Conservation (phyloP, 1,140 invertebrate species). For the Danaus melanippus region DNA sequence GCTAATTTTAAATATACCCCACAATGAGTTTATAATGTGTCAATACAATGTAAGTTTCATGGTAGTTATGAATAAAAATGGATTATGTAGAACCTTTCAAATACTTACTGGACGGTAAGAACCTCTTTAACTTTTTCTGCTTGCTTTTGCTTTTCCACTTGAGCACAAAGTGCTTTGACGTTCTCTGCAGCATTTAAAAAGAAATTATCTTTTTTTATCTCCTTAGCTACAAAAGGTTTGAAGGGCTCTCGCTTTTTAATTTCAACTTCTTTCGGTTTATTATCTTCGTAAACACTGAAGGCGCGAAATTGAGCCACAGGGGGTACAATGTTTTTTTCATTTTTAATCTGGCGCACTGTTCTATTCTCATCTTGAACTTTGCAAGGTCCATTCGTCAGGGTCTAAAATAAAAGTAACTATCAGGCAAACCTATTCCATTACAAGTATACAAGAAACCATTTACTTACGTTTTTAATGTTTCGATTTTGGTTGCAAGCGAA, state of each 20-base stretch:
- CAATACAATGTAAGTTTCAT: no score
- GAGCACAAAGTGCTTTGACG: slow-evolving; percentile 44
- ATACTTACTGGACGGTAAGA: slow-evolving; percentile 29
- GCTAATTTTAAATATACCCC: no score
- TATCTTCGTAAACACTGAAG: slow-evolving; percentile 82
- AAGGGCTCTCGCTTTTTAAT: slow-evolving; percentile 65
- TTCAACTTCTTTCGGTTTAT: slow-evolving; percentile 70
- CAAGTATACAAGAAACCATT: slow-evolving; percentile 10
- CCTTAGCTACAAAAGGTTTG: slow-evolving; percentile 51
- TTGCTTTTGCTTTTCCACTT: slow-evolving; percentile 56
- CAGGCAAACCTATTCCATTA: slow-evolving; percentile 2
- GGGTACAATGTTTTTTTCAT: slow-evolving; percentile 66
- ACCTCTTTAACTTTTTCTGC: slow-evolving; percentile 40
- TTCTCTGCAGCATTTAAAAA: slow-evolving; percentile 54
- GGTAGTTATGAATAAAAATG: slow-evolving; percentile 2
- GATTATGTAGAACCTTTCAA: neutral
- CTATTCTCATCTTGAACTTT: slow-evolving; percentile 67
- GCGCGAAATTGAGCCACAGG: slow-evolving; percentile 79
- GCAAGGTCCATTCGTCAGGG: slow-evolving; percentile 56
- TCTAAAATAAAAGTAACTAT: slow-evolving; percentile 31
- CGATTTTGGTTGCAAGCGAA: slow-evolving; percentile 62
- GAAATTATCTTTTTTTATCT: slow-evolving; percentile 55
- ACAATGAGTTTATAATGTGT: no score
- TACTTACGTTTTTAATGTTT: slow-evolving; percentile 58
- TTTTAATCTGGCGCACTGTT: slow-evolving; percentile 57